Conservation (phyloP, 2,113 vertebrate species). For the Cochlearius cochlearius region DNA sequence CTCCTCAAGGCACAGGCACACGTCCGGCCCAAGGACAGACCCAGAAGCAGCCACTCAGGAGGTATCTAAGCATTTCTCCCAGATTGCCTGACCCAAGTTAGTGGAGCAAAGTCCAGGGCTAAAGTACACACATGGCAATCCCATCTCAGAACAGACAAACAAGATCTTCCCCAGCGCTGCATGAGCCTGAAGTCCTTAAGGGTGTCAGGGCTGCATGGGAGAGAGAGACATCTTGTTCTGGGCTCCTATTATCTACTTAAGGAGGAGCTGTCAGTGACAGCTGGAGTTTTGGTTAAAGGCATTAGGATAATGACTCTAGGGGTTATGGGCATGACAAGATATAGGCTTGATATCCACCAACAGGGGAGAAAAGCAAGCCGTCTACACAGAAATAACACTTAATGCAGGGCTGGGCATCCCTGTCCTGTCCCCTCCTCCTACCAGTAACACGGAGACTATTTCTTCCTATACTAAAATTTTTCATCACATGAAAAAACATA, state of each 20-base stretch:
- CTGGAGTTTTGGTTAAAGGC: constrained; percentile 37
- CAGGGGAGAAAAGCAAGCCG: neutral
- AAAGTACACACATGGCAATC: neutral
- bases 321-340: neutral
- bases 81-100: neutral
- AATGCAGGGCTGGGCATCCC: neutral
- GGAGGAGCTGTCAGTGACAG: constrained; percentile 25
- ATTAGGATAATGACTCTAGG: constrained; percentile 7
- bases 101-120: neutral
- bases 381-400: neutral
- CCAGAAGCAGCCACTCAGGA: neutral
- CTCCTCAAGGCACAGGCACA: neutral
- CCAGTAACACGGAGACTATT: neutral
- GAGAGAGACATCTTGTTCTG: neutral
- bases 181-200: neutral
- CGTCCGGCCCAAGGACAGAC: neutral
- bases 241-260: constrained; percentile 17
- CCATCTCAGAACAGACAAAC: neutral
- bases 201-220: neutral
- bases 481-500: accelerated
- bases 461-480: neutral
- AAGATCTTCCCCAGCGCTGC: neutral
- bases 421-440: neutral
- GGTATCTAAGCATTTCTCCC: neutral
- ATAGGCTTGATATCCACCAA: neutral